Evolutionary conservation across 2,113 vertebrate species (phyloP).

Genomic region (Ictalurus punctatus): DNA sequence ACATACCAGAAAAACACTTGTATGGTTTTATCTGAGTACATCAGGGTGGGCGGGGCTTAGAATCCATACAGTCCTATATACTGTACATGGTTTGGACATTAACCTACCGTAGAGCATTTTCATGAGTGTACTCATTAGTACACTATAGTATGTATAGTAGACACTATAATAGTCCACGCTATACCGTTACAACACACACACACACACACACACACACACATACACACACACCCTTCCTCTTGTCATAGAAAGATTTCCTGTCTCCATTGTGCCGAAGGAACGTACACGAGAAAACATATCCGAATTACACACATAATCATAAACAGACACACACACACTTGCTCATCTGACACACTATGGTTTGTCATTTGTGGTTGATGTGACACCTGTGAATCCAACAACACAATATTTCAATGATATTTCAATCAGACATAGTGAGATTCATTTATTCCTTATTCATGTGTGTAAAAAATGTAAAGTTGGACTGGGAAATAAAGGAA

Average conservation of each 20-base stretch:
- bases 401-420: not conserved
- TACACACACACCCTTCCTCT: constrained; percentile 46
- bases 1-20: not conserved
- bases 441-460: not conserved
- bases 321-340: constrained; percentile 41
- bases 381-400: not conserved
- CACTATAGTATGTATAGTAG: too few relatives aligned
- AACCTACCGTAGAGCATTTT: not conserved
- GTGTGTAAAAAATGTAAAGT: too few relatives aligned
- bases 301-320: constrained; percentile 26
- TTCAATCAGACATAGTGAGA: not conserved
- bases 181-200: not conserved
- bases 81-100: not conserved
- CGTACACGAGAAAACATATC: not conserved
- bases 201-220: constrained; percentile 29
- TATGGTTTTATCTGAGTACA: not conserved
- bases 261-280: constrained; percentile 47
- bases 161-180: not conserved
- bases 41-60: not conserved
- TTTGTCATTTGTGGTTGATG: not conserved
- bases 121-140: not conserved
- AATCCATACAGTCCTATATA: not conserved
- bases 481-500: not conserved
- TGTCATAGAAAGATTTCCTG: constrained; percentile 48
- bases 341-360: not conserved